phyloP scores from a whole-genome alignment of 2,888 invertebrate genomes.

The Drosophila seclusa region DNA sequence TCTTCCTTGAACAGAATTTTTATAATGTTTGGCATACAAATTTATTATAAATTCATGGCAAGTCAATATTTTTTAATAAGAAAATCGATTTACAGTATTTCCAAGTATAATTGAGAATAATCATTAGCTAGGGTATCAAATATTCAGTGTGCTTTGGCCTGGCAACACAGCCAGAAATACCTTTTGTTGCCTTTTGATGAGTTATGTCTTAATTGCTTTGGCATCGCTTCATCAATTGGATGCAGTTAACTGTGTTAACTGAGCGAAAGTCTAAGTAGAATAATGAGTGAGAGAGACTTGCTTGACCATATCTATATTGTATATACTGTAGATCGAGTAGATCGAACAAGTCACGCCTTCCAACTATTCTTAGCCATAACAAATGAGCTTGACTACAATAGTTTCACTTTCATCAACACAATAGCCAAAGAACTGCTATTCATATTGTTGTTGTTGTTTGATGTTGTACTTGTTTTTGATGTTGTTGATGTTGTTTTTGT shows the following conservation, averaged over 20 bases:
- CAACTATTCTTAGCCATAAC: constrained; percentile 51
- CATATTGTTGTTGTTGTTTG: constrained; percentile 17
- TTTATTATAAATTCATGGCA: not conserved
- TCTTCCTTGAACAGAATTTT: not conserved
- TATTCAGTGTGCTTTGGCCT: constrained; percentile 3
- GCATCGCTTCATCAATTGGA: constrained; percentile 46
- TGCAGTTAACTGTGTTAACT: constrained; percentile 62
- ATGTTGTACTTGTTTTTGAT: constrained; percentile 23
- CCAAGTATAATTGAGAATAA: not conserved
- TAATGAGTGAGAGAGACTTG: constrained; percentile 37
- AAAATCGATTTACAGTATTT: not conserved
- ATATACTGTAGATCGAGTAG: constrained; percentile 21
- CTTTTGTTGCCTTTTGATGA: constrained; percentile 49
- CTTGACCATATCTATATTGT: constrained; percentile 2
- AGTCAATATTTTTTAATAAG: not conserved
- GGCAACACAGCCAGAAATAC: constrained; percentile 18
- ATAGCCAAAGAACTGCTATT: constrained; percentile 51
- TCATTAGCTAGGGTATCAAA: constrained; percentile 24
- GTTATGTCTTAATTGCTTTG: constrained; percentile 51
- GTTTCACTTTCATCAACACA: constrained; percentile 74
- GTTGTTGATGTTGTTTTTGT: constrained; percentile 20
- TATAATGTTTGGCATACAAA: not conserved
- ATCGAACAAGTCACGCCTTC: constrained; percentile 29
- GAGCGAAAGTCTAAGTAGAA: constrained; percentile 69
- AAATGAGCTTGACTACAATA: constrained; percentile 45